Evolutionary conservation across 2,888 invertebrate genomes (phyloP).

Genomic region (Coenonympha arcania): DNA sequence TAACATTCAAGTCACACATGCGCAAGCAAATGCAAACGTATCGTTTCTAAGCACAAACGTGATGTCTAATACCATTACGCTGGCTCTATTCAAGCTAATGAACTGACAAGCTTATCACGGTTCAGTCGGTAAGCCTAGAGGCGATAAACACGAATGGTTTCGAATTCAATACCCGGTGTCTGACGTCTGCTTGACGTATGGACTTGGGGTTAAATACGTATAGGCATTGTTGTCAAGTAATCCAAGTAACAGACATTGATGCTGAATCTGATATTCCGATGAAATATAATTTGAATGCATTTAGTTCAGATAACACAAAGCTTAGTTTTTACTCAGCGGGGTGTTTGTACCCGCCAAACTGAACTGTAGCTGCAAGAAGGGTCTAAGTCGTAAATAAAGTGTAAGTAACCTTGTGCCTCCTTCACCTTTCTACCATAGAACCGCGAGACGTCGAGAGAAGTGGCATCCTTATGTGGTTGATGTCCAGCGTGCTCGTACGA

Average conservation of each 20-base stretch:
- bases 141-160: slow-evolving; percentile 27
- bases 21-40: not conserved
- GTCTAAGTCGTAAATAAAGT: too few relatives aligned
- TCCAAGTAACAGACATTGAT: slow-evolving; percentile 1
- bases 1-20: not conserved
- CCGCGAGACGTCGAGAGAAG: too few relatives aligned
- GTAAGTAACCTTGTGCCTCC: too few relatives aligned
- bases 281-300: not conserved
- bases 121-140: slow-evolving; percentile 30
- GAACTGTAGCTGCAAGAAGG: too few relatives aligned
- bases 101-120: slow-evolving; percentile 31
- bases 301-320: too few relatives aligned
- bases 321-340: too few relatives aligned
- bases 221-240: slow-evolving; percentile 11
- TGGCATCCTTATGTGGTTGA: too few relatives aligned
- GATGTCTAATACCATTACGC: slow-evolving; percentile 23
- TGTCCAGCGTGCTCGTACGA: too few relatives aligned
- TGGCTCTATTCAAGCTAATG: slow-evolving; percentile 26
- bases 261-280: not conserved
- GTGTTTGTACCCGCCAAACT: too few relatives aligned
- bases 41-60: slow-evolving; percentile 15
- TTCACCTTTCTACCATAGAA: too few relatives aligned
- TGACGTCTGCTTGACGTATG: slow-evolving; percentile 27
- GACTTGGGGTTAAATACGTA: slow-evolving; percentile 19
- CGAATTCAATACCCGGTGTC: slow-evolving; percentile 27